phyloP scores from a whole-genome alignment of 2,888 invertebrate genomes.

The Spilosoma lubricipeda region DNA sequence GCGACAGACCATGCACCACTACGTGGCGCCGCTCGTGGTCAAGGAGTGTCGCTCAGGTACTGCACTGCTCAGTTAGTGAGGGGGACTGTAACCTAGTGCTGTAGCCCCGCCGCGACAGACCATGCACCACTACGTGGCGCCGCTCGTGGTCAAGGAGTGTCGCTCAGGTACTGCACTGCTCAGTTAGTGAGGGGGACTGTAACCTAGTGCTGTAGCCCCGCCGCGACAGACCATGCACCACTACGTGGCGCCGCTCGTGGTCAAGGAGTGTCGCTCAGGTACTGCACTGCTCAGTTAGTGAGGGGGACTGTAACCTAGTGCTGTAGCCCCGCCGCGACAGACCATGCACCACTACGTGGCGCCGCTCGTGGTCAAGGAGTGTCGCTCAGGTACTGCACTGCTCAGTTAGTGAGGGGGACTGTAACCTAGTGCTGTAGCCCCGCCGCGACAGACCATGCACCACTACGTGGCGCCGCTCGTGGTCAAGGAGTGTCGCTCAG shows the following conservation, averaged over 20 bases:
- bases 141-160: conserved; percentile 90
- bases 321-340: conserved; percentile 88
- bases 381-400: conserved; percentile 78
- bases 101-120: conserved; percentile 86
- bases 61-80: neutral
- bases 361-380: conserved; percentile 91
- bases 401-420: conserved; percentile 74
- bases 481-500: conserved; percentile 90
- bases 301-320: conserved; percentile 96
- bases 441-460: conserved; percentile 43
- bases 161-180: conserved; percentile 2
- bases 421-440: conserved; percentile 95
- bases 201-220: conserved; percentile 92
- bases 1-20: conserved; percentile 61
- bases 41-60: conserved; percentile 89
- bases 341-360: conserved; percentile 80
- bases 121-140: conserved; percentile 73
- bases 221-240: conserved; percentile 53
- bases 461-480: conserved; percentile 88
- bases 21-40: conserved; percentile 86
- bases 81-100: conserved; percentile 91
- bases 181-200: too few species aligned
- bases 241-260: conserved; percentile 89
- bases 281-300: conserved; percentile 73
- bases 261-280: conserved; percentile 90